A percentile compares a stretch with the other conserved stretches of the same genome.
Evolutionary conservation across 1,140 invertebrate species (phyloP).

Genomic region (Habropoda laboriosa): DNA sequence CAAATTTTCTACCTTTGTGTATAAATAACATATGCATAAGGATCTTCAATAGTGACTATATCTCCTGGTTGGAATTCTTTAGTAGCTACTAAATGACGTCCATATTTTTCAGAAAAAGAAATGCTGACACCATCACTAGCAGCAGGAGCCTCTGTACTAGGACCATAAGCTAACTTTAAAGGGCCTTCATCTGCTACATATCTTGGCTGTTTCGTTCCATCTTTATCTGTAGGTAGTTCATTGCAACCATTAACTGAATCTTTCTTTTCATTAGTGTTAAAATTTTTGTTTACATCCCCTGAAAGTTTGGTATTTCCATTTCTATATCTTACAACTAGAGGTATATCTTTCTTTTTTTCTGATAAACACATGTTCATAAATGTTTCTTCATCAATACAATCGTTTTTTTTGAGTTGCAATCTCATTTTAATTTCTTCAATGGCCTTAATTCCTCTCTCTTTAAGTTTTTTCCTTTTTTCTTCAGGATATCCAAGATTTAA

Average conservation of each 20-base stretch:
- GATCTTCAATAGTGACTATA: conserved; percentile 90
- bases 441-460: conserved; percentile 74
- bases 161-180: conserved; percentile 70
- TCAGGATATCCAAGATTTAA: conserved; percentile 76
- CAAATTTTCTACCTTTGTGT: conserved; percentile 81
- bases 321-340: neutral
- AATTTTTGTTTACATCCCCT: conserved; percentile 12
- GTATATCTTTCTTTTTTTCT: neutral
- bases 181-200: conserved; percentile 70
- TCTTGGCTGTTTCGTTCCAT: conserved; percentile 55
- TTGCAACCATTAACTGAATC: neutral
- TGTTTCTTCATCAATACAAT: conserved; percentile 12
- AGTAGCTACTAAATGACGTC: conserved; percentile 86
- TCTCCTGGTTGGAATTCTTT: conserved; percentile 88
- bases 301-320: conserved; percentile 1
- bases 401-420: conserved; percentile 43
- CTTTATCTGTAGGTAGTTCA: neutral
- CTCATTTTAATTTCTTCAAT: conserved; percentile 69
- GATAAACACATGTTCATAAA: conserved; percentile 6
- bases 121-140: conserved; percentile 85
- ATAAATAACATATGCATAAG: conserved; percentile 88
- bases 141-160: conserved; percentile 82
- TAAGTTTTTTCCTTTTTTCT: conserved; percentile 75
- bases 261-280: conserved; percentile 27
- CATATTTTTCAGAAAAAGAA: conserved; percentile 83